Percentiles rank a stretch among this genome's conserved stretches.
These are phyloP conservation scores for Cassiopea andromeda DNA, from an alignment of 30 jellyfish, hydroid and myxozoan genomes.

Conservation along the genomic window DNA sequence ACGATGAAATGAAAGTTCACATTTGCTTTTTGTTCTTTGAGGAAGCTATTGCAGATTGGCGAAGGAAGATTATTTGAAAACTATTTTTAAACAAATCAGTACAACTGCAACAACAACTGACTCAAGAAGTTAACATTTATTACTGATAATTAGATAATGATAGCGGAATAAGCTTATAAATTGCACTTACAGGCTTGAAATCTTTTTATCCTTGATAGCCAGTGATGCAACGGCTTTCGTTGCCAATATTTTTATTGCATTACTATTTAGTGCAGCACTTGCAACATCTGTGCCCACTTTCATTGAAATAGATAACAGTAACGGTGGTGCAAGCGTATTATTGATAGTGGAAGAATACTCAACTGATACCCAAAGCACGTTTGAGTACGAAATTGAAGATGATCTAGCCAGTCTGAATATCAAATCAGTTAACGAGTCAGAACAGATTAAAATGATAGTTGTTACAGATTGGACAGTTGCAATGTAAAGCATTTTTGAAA, in stretches of 20 bases:
- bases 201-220: background rate
- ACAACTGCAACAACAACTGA: too few relatives aligned
- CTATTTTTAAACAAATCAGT: too few relatives aligned
- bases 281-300: background rate
- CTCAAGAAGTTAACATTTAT: too few relatives aligned
- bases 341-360: background rate
- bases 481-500: background rate
- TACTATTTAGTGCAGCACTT: background rate
- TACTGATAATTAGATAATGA: background rate
- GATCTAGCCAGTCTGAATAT: background rate
- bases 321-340: background rate
- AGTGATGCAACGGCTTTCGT: constrained; percentile 5
- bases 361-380: constrained; percentile 6
- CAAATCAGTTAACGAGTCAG: constrained; percentile 5
- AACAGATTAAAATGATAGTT: constrained; percentile 13
- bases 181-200: constrained; percentile 6
- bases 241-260: background rate
- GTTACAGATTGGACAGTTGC: background rate
- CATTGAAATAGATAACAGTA: background rate
- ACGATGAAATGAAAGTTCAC: too few relatives aligned
- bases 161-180: background rate
- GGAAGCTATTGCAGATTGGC: too few relatives aligned
- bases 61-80: too few relatives aligned
- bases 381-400: background rate
- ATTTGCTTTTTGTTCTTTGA: too few relatives aligned